These are phyloP conservation scores for Ditula angustiorana DNA, from an alignment of 2,888 invertebrate genomes.

Conservation along the genomic window DNA sequence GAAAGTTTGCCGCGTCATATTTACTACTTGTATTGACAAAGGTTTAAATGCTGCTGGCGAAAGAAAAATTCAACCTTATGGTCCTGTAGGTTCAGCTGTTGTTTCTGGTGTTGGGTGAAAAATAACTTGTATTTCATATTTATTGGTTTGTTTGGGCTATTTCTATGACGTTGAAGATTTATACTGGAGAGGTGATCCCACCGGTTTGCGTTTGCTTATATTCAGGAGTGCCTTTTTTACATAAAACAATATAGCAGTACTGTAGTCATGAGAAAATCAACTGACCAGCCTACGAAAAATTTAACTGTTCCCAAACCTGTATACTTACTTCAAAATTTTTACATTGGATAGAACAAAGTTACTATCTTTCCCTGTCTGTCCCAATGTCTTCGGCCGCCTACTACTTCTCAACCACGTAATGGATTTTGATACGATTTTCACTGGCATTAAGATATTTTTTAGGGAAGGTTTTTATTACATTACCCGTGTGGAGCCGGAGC, in stretches of 20 bases:
- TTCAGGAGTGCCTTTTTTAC: slow-evolving; percentile 41
- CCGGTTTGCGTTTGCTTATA: slow-evolving; percentile 42
- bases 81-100: background rate
- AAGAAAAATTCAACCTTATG: slow-evolving; percentile 16
- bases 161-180: slow-evolving; percentile 53
- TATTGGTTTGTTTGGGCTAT: slow-evolving; percentile 54
- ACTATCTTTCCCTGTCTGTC: too few relatives aligned
- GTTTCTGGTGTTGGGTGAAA: background rate
- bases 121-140: slow-evolving; percentile 43
- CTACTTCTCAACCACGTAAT: too few relatives aligned
- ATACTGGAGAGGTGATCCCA: slow-evolving; percentile 48
- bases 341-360: too few relatives aligned
- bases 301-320: too few relatives aligned
- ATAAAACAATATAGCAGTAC: background rate
- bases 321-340: too few relatives aligned
- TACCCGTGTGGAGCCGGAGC: too few relatives aligned
- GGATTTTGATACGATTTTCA: too few relatives aligned
- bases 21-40: slow-evolving; percentile 52
- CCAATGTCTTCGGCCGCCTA: too few relatives aligned
- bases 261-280: background rate
- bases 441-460: too few relatives aligned
- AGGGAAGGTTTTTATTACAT: too few relatives aligned
- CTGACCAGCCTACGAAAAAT: too few relatives aligned
- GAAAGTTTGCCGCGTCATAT: slow-evolving; percentile 52
- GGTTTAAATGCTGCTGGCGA: slow-evolving; percentile 29